Evolutionary conservation across 2,797 vertebrate species (phyloP), one percentile per base, ranked within the genome.

Genomic region (Myiothlypis chrysogaster): DNA sequence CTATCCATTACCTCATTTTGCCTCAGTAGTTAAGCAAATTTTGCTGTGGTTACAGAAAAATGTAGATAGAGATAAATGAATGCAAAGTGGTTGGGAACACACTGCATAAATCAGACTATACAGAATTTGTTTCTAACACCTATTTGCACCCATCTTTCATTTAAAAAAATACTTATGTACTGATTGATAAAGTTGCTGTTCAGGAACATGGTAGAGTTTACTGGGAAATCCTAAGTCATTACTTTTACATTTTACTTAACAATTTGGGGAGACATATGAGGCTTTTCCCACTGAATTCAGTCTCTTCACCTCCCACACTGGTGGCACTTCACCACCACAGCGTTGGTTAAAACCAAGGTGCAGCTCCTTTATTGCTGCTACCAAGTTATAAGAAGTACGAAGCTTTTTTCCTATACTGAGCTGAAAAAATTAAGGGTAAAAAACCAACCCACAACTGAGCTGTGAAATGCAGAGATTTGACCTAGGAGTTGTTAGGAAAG

Each of bases 61-160:
- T 28, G 24, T 2, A 66, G 14, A n/a, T 8, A 39, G 52, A 49
- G 10, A 18, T 35, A 46, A 72, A 35, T 69, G 22, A 75, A 66
- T 14, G 49, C 4, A 12, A 52, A 52, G 30, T 47, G 24, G 3
- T 28, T 47, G 20, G 14, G 15, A 89, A 65, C 34, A 34, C 18
- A 14, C 12, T 49, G 17, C 28, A 57, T 78, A 73, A 50, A 20
- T 34, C 27, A 56, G 53, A 47, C 5, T 47, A 12, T 24, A 49
- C 4, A 23, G 8, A 41, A 16, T 52, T 77, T 68, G 8, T n/a
- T 76, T 77, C 49, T 69, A 65, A 61, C 5, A 14, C 13, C 8
- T 21, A 1, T 34, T 78, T 83, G 35, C 3, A 64, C 2, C 12
- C 0, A 0, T n/a, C 43, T 71, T 60, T 46, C 18, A 39, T 43